Percentiles rank a stretch among this genome's conserved stretches.
Evolutionary conservation across 1,140 invertebrate species (phyloP).

Genomic region (Diabrotica virgifera): DNA sequence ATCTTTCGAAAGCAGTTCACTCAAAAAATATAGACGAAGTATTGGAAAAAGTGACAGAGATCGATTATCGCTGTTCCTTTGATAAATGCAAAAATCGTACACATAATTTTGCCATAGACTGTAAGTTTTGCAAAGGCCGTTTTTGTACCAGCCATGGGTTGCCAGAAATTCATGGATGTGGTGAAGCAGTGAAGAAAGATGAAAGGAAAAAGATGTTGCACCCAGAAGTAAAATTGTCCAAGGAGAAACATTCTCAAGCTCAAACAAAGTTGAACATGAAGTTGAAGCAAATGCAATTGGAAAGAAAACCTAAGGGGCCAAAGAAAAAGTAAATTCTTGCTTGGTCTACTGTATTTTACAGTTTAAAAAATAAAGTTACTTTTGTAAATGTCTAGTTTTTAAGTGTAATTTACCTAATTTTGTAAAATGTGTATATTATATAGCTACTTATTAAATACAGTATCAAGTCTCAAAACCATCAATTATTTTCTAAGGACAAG

Average conservation of each 20-base stretch:
- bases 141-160: slow-evolving; percentile 47
- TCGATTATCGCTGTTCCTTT: slow-evolving; percentile 45
- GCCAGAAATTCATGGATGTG: slow-evolving; percentile 49
- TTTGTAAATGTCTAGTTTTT: no score
- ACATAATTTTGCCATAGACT: slow-evolving; percentile 44
- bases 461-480: no score
- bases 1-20: slow-evolving; percentile 39
- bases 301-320: slow-evolving; percentile 41
- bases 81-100: slow-evolving; percentile 46
- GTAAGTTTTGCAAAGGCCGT: slow-evolving; percentile 44
- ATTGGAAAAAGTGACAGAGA: slow-evolving; percentile 42
- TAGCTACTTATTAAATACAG: no score
- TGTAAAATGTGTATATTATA: no score
- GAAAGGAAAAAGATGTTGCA: slow-evolving; percentile 44
- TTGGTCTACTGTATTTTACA: no score
- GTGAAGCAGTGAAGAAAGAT: slow-evolving; percentile 45
- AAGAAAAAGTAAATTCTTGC: background rate
- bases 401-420: no score
- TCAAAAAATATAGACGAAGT: slow-evolving; percentile 41
- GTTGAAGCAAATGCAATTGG: slow-evolving; percentile 45
- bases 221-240: slow-evolving; percentile 38
- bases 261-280: slow-evolving; percentile 44
- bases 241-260: slow-evolving; percentile 44
- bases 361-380: no score
- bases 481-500: no score